phyloP scores from a whole-genome alignment of 2,888 invertebrate genomes.

The Drosophila pseudotakahashii region DNA sequence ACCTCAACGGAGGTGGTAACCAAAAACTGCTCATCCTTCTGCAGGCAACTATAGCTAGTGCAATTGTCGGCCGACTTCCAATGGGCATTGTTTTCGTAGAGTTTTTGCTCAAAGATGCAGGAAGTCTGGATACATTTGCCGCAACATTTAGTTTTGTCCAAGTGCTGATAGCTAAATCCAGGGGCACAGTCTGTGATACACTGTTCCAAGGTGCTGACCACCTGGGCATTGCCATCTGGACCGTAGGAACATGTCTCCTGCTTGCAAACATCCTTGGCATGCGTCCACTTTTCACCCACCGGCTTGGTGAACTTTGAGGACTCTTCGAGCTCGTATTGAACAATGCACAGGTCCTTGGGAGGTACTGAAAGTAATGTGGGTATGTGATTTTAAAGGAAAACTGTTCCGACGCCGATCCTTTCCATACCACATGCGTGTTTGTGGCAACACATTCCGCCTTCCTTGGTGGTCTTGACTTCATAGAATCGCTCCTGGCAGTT shows the following conservation, averaged over 20 bases:
- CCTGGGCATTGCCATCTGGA: slow-evolving; percentile 74
- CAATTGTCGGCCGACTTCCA: slow-evolving; percentile 89
- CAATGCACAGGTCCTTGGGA: slow-evolving; percentile 82
- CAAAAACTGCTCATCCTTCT: slow-evolving; percentile 85
- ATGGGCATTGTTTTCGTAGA: slow-evolving; percentile 85
- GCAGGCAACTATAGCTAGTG: slow-evolving; percentile 86
- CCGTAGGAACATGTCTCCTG: slow-evolving; percentile 81
- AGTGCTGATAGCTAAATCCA: slow-evolving; percentile 86
- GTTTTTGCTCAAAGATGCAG: slow-evolving; percentile 85
- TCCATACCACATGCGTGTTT: slow-evolving; percentile 87
- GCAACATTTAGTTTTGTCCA: slow-evolving; percentile 86
- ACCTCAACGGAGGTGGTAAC: slow-evolving; percentile 85
- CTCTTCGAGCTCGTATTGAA: slow-evolving; percentile 78
- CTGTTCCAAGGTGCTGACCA: slow-evolving; percentile 70
- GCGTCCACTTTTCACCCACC: slow-evolving; percentile 85
- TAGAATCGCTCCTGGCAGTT: slow-evolving; percentile 85
- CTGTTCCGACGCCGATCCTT: neutral
- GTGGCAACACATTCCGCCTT: slow-evolving; percentile 87
- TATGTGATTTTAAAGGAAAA: no score
- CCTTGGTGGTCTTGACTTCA: slow-evolving; percentile 82
- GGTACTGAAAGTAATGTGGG: slow-evolving; percentile 61
- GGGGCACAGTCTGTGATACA: slow-evolving; percentile 80
- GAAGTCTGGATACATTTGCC: slow-evolving; percentile 87
- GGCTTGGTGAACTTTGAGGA: slow-evolving; percentile 78
- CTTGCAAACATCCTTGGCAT: slow-evolving; percentile 84